Conservation (phyloP, 2,888 invertebrate species). For the Suillia variegata region DNA sequence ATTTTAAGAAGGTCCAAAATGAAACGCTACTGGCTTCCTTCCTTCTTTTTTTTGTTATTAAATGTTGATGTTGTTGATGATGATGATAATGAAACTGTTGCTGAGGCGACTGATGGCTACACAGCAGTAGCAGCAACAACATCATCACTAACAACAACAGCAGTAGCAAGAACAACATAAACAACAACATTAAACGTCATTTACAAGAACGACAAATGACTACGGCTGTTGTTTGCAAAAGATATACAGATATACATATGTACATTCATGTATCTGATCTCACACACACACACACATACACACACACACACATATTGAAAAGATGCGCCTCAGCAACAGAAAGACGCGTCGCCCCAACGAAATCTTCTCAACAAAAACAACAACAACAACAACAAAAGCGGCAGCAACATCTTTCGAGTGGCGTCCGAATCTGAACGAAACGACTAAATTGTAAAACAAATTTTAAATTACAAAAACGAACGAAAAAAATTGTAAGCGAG, state of each 20-base stretch:
- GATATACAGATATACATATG: too few species aligned
- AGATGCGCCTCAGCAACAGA: not conserved
- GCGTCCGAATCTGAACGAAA: not conserved
- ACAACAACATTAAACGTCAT: slow-evolving; percentile 15
- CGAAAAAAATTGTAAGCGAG: not conserved
- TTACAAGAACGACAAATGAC: slow-evolving; percentile 5
- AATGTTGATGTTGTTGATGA: slow-evolving; percentile 13
- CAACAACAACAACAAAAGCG: not conserved
- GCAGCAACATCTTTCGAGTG: not conserved
- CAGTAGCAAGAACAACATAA: slow-evolving; percentile 16
- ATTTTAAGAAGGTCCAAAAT: not conserved
- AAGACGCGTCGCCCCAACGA: not conserved
- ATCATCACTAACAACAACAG: slow-evolving; percentile 14
- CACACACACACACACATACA: too few species aligned
- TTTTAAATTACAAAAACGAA: not conserved
- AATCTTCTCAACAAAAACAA: not conserved
- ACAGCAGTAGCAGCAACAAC: slow-evolving; percentile 17
- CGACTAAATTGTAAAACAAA: not conserved
- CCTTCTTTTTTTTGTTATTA: too few species aligned
- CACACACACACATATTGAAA: too few species aligned
- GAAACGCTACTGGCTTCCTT: slow-evolving; percentile 9
- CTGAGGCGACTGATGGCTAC: slow-evolving; percentile 12
- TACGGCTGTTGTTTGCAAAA: not conserved
- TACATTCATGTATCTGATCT: too few species aligned
- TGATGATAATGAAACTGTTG: slow-evolving; percentile 15